Base-by-base conservation (phyloP, 2,113 vertebrate species). In the Macquaria australasica region DNA sequence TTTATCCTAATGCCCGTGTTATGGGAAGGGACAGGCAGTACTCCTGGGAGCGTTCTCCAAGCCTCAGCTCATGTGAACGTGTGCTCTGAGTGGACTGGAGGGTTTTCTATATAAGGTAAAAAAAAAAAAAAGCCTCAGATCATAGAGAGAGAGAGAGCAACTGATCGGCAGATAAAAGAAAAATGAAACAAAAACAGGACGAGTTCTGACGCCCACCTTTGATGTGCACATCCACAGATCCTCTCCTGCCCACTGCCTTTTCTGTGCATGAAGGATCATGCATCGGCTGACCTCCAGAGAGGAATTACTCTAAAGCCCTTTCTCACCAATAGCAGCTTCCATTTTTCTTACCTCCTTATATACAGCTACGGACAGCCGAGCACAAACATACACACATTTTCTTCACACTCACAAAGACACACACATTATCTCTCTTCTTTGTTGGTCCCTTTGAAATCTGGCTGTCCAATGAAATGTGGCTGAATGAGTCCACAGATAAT, bases 131-230 rank as follows among this genome's bases (percentile, higher is more conserved):
- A 79, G 25, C 64, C 74, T 72, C 16, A 50, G 83, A 88, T 92
- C 69, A 78, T 2, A 43, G 60, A 62, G 55, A 62, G 86, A 59
- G 83, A 59, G 60, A 55, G 51, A 73, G 80, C 67, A 59, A 41
- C 70, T 66, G 90, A 92, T 92, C 16, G 41, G 70, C 69, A 87
- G 93, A 94, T 93, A 84, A 87, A 93, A 82, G 76, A 89, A 87
- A 92, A 92, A 93, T 89, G 87, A 93, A 94, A 94, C 60, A 92
- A 72, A 93, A 93, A 92, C 89, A 93, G 7, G 16, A 34, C 34
- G 0, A 88, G 70, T 37, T 21, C 68, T 45, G 67, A 21, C 48
- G 70, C 71, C 53, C 63, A 75, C 34, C 88, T 94, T 94, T 94
- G 91, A 94, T 94, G 93, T 86, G 83, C 60, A 53, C 70, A 25